Conservation (phyloP, 2,888 invertebrate genomes). For the Folsomia manolachei region DNA sequence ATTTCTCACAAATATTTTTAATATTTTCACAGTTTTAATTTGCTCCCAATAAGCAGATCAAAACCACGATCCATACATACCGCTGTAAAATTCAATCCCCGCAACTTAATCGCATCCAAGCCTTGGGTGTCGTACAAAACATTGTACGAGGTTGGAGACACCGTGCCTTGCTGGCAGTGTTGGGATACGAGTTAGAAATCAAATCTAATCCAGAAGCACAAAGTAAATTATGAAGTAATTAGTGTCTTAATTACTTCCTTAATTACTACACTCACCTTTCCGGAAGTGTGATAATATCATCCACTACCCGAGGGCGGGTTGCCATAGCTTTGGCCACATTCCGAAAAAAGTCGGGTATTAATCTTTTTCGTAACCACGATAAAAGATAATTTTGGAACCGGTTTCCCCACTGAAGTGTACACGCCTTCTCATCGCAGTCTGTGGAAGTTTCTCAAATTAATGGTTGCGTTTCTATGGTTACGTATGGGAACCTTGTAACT, state of each 20-base stretch:
- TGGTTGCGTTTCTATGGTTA: not conserved
- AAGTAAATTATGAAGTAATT: too few species aligned
- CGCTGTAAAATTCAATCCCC: too few species aligned
- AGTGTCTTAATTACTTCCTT: too few species aligned
- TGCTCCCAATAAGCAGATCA: too few species aligned
- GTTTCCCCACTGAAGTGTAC: too few species aligned
- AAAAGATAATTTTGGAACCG: conserved; percentile 62
- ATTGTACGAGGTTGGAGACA: conserved; percentile 86
- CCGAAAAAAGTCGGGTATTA: conserved; percentile 57
- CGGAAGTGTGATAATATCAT: conserved; percentile 77
- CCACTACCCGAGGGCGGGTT: conserved; percentile 81
- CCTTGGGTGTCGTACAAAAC: conserved; percentile 72
- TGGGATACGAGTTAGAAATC: conserved; percentile 90
- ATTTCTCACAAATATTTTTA: too few species aligned
- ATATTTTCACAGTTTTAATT: too few species aligned
- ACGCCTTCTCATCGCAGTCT: too few species aligned
- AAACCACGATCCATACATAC: too few species aligned
- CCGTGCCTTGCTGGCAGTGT: conserved; percentile 80
- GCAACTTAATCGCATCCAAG: conserved; percentile 70
- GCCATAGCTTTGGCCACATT: not conserved
- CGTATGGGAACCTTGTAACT: not conserved
- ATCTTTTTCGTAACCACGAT: conserved; percentile 86
- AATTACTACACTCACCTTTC: too few species aligned
- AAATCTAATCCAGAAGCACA: too few species aligned
- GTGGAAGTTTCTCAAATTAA: too few species aligned